Percentiles rank a stretch among this genome's conserved stretches.
phyloP scores from a whole-genome alignment of 1,140 invertebrate species.

The Radopholus similis region DNA sequence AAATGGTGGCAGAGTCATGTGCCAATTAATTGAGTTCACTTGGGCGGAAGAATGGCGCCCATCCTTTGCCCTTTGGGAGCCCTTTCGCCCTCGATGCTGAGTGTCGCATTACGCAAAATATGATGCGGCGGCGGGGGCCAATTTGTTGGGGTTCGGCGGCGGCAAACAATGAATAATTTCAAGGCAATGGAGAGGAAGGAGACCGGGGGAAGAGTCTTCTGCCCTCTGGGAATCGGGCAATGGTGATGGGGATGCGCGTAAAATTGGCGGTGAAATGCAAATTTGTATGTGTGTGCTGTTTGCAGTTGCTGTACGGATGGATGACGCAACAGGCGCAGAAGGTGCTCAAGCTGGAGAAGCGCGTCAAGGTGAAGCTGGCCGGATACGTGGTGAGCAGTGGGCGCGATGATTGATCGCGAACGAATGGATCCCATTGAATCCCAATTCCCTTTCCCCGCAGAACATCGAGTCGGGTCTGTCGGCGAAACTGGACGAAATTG shows the following conservation, averaged over 20 bases:
- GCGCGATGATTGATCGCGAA: too few species aligned
- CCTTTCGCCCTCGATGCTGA: not conserved
- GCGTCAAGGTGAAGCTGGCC: conserved; percentile 84
- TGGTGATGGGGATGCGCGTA: not conserved
- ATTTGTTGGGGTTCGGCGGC: too few species aligned
- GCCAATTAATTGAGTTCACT: not conserved
- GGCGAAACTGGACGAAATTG: conserved; percentile 72
- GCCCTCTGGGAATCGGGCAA: not conserved
- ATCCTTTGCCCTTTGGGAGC: not conserved
- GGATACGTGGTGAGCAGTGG: conserved; percentile 80
- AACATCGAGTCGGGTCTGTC: conserved; percentile 38
- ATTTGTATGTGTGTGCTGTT: conserved; percentile 19
- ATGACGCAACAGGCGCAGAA: conserved; percentile 62
- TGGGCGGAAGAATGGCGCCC: not conserved
- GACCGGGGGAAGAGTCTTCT: too few species aligned
- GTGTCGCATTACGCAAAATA: conserved; percentile 4
- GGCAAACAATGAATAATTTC: conserved; percentile 11
- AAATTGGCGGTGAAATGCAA: not conserved
- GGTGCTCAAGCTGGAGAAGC: conserved; percentile 95
- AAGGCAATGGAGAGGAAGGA: not conserved
- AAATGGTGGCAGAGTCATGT: too few species aligned
- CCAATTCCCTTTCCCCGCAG: conserved; percentile 13
- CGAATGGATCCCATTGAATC: not conserved
- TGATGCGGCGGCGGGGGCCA: not conserved
- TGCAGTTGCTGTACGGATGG: conserved; percentile 49